Conservation (phyloP, 2,888 invertebrate genomes). For the Achlya flavicornis region DNA sequence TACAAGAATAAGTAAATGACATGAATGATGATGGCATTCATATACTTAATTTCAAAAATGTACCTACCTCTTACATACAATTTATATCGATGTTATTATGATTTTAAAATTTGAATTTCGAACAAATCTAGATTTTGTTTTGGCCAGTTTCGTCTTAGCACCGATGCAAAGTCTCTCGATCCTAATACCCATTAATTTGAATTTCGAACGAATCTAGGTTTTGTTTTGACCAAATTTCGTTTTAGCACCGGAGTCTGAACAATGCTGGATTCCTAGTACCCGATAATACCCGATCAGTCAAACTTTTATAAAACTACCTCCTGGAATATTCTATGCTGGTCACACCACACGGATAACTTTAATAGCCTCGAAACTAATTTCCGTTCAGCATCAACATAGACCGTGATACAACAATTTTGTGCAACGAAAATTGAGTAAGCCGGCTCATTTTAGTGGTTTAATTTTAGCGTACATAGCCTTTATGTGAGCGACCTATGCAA, state of each 20-base stretch:
- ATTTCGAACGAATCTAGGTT: no score
- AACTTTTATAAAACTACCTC: background rate
- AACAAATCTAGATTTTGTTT: background rate
- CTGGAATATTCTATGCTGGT: constrained; percentile 18
- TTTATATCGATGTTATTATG: no score
- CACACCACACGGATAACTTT: constrained; percentile 43
- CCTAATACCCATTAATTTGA: no score
- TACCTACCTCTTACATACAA: no score
- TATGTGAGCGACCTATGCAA: constrained; percentile 3
- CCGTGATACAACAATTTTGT: constrained; percentile 48
- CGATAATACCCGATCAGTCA: background rate
- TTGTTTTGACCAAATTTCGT: no score
- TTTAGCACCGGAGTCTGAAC: no score
- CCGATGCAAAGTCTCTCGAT: no score
- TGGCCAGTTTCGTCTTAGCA: background rate
- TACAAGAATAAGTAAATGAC: no score
- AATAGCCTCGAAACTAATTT: constrained; percentile 52
- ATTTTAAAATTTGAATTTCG: background rate
- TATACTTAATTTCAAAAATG: no score
- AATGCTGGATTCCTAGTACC: no score
- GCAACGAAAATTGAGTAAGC: constrained; percentile 24
- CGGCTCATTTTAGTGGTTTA: constrained; percentile 14
- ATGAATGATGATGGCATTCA: no score
- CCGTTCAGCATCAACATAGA: constrained; percentile 28
- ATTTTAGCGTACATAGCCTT: constrained; percentile 5